These are phyloP conservation scores for Astropecten irregularis DNA, from an alignment of 53 echinoderm and acorn worm genomes.

Conservation along the genomic window DNA sequence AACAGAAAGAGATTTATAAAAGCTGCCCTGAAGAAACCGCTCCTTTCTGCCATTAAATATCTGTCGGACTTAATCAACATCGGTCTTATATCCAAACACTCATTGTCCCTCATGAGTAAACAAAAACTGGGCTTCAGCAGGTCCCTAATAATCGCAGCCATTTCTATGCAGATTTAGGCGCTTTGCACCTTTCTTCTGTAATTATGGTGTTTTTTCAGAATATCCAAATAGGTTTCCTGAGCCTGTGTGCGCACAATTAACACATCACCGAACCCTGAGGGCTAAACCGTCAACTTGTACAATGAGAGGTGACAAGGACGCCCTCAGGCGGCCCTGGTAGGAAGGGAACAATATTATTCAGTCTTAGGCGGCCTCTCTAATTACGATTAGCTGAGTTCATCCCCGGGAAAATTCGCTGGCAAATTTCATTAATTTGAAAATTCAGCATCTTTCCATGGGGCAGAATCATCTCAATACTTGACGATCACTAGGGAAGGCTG, in stretches of 20 bases:
- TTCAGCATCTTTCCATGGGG: too few species aligned
- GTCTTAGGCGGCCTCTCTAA: neutral
- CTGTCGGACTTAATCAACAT: slow-evolving; percentile 47
- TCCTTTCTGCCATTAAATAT: neutral
- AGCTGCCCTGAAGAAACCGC: neutral
- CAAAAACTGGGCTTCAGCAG: neutral
- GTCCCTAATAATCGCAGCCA: neutral
- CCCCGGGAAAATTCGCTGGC: neutral
- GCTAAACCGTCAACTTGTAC: neutral
- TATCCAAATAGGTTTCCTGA: slow-evolving; percentile 41
- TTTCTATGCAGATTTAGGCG: neutral
- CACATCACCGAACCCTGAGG: slow-evolving; percentile 35
- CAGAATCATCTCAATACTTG: too few species aligned
- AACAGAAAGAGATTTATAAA: neutral
- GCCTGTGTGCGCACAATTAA: slow-evolving; percentile 50
- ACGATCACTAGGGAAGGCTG: too few species aligned
- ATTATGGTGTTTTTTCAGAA: slow-evolving; percentile 32
- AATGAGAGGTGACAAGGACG: slow-evolving; percentile 7
- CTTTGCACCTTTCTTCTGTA: slow-evolving; percentile 18
- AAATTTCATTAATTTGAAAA: slow-evolving; percentile 28
- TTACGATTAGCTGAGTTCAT: slow-evolving; percentile 2
- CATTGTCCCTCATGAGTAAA: slow-evolving; percentile 42
- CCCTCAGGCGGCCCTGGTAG: neutral
- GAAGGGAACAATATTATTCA: slow-evolving; percentile 10
- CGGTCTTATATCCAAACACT: neutral